Conservation (phyloP, 2,113 vertebrate genomes). For the Sinocyclocheilus rhinocerous region DNA sequence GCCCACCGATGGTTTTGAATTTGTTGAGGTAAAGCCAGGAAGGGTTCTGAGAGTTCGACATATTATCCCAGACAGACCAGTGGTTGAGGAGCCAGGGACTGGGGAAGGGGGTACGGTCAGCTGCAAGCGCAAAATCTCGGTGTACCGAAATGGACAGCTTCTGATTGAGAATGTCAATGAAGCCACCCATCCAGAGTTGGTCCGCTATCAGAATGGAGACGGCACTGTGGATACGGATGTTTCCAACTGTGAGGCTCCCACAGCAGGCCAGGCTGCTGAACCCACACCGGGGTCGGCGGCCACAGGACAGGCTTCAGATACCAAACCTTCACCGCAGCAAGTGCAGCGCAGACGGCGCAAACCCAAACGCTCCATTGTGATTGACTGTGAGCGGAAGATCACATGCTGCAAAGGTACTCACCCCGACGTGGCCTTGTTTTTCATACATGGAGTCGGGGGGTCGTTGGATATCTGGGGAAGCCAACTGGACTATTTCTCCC, state of each 20-base stretch:
- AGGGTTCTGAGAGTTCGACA: conserved; percentile 87
- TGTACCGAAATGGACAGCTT: conserved; percentile 90
- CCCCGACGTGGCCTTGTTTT: conserved; percentile 88
- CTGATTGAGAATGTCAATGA: conserved; percentile 90
- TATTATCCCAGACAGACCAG: conserved; percentile 67
- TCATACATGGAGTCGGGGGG: conserved; percentile 94
- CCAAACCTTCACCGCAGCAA: background rate
- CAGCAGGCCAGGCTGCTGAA: conserved; percentile 13
- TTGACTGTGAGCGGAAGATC: conserved; percentile 88
- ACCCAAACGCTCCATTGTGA: conserved; percentile 85
- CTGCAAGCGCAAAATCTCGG: conserved; percentile 88
- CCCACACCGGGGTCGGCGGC: background rate
- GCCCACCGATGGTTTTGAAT: conserved; percentile 85
- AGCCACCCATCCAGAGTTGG: conserved; percentile 74
- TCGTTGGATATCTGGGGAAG: conserved; percentile 94
- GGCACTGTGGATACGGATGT: conserved; percentile 78
- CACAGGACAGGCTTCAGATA: background rate
- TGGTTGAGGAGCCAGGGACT: conserved; percentile 64
- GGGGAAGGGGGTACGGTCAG: conserved; percentile 71
- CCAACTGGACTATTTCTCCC: conserved; percentile 93
- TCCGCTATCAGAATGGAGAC: conserved; percentile 75
- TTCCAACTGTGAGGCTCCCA: conserved; percentile 59
- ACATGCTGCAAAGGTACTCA: conserved; percentile 87
- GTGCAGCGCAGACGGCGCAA: conserved; percentile 68
- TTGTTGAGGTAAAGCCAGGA: conserved; percentile 94